A percentile compares a stretch with the other conserved stretches of the same genome.
Conservation (phyloP, 2,113 vertebrate genomes). For the Tiliqua scincoides region DNA sequence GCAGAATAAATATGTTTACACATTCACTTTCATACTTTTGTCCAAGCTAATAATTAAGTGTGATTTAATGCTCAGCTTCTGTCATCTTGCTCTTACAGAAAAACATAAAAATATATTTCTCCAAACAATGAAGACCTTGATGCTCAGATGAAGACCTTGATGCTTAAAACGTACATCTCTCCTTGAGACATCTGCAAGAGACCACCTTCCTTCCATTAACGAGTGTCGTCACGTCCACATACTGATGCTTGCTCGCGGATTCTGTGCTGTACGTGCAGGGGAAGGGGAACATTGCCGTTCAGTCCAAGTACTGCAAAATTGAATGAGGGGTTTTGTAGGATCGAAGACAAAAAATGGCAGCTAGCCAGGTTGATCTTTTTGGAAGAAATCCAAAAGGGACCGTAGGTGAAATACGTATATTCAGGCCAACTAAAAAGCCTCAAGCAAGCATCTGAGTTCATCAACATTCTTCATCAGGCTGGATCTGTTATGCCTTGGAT, state of each 20-base stretch:
- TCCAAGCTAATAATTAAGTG: neutral
- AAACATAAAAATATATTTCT: neutral
- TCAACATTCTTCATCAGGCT: neutral
- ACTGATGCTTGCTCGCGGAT: neutral
- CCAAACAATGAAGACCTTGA: neutral
- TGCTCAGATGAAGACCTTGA: neutral
- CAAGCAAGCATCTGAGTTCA: neutral
- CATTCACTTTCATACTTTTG: slow-evolving; percentile 13
- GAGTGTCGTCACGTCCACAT: neutral
- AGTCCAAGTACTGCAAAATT: neutral
- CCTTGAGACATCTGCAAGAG: slow-evolving; percentile 12
- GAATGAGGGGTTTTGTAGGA: neutral
- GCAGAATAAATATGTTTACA: slow-evolving; percentile 25
- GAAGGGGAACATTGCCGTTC: neutral
- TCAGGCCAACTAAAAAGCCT: neutral
- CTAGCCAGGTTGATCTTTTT: too few relatives aligned
- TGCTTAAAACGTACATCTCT: neutral
- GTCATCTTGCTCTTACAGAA: slow-evolving; percentile 7
- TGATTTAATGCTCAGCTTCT: neutral
- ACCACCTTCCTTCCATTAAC: neutral
- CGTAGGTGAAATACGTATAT: too few relatives aligned
- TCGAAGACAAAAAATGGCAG: neutral
- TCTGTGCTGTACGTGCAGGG: neutral
- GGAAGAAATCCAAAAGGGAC: too few relatives aligned
- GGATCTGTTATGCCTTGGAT: too few relatives aligned